Base-by-base conservation (phyloP, 2,797 vertebrate species). In the Crenichthys baileyi region DNA sequence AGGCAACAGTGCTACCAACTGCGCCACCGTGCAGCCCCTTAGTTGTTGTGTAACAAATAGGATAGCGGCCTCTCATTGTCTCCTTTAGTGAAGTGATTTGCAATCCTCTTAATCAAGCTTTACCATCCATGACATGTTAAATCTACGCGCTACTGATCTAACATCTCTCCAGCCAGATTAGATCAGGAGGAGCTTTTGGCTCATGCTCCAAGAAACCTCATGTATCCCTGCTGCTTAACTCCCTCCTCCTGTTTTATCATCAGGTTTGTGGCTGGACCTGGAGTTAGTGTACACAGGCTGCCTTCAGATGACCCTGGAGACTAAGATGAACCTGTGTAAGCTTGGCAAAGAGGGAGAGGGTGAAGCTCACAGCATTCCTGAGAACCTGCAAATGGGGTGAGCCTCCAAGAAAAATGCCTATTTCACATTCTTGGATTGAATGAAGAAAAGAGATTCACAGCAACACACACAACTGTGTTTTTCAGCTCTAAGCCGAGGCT, bases 291-390 rank as follows among this genome's bases (percentile, higher is more conserved):
- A 98, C 93, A 96, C 94, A 0, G 97, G 97, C 72, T 94, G 95
- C 1, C 92, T 97, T 83, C 96, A 97, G 93, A 97, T 97, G 96
- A 97, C 96, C 0, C 95, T 98, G 6, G 95, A 97, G 91, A 97
- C 97, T 0, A 98, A 97, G 90, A 97, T 98, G 96, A 97, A 97
- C 91, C 93, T 98, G 86, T 96, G 94, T 86, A 97, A 96, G 77
- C 93, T 98, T 79, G 96, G 97, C 53, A 96, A 95, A 89, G 97
- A 97, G 20, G 91, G 78, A 44, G 88, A 91, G 2, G 95, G 94
- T 4, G 96, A 96, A 70, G 80, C 90, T 0, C 0, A 94, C 79
- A 90, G 44, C 0, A 8, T 90, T 8, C 90, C 80, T 73, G 95
- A 96, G 76, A 89, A 86, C 8, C 89, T 93, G 2, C 90, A 79